Conservation (phyloP, 1,140 invertebrate genomes). For the Chymomyza costata region DNA sequence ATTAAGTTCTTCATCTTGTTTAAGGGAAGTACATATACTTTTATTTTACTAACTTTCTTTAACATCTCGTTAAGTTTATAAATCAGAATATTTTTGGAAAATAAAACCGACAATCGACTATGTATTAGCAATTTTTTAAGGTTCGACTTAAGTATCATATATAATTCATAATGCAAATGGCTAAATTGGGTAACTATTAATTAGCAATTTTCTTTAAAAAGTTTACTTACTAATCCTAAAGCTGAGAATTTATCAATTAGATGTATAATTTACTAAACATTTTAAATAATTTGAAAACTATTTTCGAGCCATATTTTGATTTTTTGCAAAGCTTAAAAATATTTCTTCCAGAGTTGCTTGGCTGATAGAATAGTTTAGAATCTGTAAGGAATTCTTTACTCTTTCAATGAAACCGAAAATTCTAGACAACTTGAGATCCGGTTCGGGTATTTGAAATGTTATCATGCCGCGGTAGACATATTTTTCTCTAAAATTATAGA, state of each 20-base stretch:
- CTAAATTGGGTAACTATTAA: not conserved
- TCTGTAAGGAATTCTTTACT: slow-evolving; percentile 3
- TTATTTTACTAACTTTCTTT: too few species aligned
- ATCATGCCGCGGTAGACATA: slow-evolving; percentile 19
- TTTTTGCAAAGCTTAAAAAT: slow-evolving; percentile 32
- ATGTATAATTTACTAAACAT: too few species aligned
- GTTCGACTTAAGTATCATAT: too few species aligned
- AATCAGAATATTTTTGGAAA: too few species aligned
- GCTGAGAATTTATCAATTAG: too few species aligned
- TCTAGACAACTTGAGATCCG: slow-evolving; percentile 21
- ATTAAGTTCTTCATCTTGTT: too few species aligned
- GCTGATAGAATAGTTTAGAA: slow-evolving; percentile 40
- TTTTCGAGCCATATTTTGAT: slow-evolving; percentile 3
- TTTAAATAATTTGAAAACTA: too few species aligned
- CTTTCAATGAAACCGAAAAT: slow-evolving; percentile 39
- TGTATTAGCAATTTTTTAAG: too few species aligned
- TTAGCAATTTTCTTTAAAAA: not conserved
- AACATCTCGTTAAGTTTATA: too few species aligned
- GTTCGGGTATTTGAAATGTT: slow-evolving; percentile 30
- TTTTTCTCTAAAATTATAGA: slow-evolving; percentile 17
- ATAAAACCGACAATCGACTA: too few species aligned
- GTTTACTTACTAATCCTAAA: not conserved
- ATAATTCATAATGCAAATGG: not conserved
- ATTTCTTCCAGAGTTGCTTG: slow-evolving; percentile 47
- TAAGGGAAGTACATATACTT: too few species aligned